Percentiles rank a stretch among this genome's conserved stretches.
Conservation (phyloP, 2,113 vertebrate genomes). For the Ophthalmolycus amberensis region DNA sequence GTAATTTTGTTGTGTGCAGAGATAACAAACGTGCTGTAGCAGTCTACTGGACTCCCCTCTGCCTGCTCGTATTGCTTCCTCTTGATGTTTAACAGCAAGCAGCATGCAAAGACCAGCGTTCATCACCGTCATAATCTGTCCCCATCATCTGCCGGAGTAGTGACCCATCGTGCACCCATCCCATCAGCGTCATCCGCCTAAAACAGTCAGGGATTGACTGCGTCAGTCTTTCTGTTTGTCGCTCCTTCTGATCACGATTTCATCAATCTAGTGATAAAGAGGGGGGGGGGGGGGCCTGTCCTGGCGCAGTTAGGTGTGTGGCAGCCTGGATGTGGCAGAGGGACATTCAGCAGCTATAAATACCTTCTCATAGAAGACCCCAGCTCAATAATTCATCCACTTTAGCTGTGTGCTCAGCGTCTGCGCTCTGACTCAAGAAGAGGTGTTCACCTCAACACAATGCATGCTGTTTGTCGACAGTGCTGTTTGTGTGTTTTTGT, state of each 20-base stretch:
- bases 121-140: slow-evolving; percentile 39
- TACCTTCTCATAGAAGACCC: slow-evolving; percentile 68
- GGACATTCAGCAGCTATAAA: slow-evolving; percentile 81
- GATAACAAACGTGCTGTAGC: neutral
- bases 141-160: slow-evolving; percentile 31
- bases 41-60: neutral
- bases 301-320: slow-evolving; percentile 58
- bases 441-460: slow-evolving; percentile 13
- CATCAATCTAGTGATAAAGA: slow-evolving; percentile 55
- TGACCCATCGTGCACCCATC: slow-evolving; percentile 33
- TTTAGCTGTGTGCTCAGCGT: slow-evolving; percentile 55
- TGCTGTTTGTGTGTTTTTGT: slow-evolving; percentile 14
- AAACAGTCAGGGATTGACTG: slow-evolving; percentile 23
- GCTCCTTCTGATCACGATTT: slow-evolving; percentile 36
- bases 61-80: slow-evolving; percentile 14
- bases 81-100: slow-evolving; percentile 19
- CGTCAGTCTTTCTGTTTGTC: slow-evolving; percentile 11
- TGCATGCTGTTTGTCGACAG: neutral
- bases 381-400: slow-evolving; percentile 83
- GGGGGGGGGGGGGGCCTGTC: slow-evolving; percentile 23
- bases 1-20: neutral
- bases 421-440: slow-evolving; percentile 25
- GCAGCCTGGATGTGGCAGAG: slow-evolving; percentile 55
- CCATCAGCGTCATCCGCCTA: slow-evolving; percentile 40
- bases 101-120: slow-evolving; percentile 32